Evolutionary conservation across 2,113 vertebrate species (phyloP).

Genomic region (Colossoma macropomum): DNA sequence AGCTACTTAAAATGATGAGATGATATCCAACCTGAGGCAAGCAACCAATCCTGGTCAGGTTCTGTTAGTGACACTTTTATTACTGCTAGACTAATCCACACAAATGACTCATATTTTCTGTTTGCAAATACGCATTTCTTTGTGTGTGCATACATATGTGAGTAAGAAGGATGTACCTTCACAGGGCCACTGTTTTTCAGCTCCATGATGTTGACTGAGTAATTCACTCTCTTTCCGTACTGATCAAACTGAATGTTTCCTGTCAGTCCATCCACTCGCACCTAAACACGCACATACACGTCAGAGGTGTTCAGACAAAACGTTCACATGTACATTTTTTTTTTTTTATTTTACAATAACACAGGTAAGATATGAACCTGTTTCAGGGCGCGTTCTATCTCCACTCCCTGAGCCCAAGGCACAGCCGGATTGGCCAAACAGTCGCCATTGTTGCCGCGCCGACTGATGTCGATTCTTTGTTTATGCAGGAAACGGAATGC

Average conservation of each 20-base stretch:
- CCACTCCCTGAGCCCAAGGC: conserved; percentile 95
- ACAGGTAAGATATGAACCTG: conserved; percentile 78
- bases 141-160: neutral
- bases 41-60: neutral
- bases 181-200: conserved; percentile 94
- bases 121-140: neutral
- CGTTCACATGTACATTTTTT: no score
- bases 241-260: conserved; percentile 98
- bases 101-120: neutral
- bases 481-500: conserved; percentile 95
- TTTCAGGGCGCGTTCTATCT: conserved; percentile 96
- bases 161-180: conserved; percentile 80
- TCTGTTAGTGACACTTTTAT: neutral
- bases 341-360: no score
- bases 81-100: neutral
- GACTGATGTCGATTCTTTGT: conserved; percentile 94
- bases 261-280: conserved; percentile 93
- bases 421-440: conserved; percentile 96
- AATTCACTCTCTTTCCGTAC: conserved; percentile 95
- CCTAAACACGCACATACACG: conserved; percentile 70
- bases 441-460: conserved; percentile 93
- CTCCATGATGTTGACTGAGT: conserved; percentile 95
- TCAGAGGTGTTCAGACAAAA: neutral
- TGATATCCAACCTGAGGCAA: neutral
- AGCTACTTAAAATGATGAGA: neutral